Evolutionary conservation across 1,140 invertebrate genomes (phyloP).

Genomic region (Hirudo medicinalis): DNA sequence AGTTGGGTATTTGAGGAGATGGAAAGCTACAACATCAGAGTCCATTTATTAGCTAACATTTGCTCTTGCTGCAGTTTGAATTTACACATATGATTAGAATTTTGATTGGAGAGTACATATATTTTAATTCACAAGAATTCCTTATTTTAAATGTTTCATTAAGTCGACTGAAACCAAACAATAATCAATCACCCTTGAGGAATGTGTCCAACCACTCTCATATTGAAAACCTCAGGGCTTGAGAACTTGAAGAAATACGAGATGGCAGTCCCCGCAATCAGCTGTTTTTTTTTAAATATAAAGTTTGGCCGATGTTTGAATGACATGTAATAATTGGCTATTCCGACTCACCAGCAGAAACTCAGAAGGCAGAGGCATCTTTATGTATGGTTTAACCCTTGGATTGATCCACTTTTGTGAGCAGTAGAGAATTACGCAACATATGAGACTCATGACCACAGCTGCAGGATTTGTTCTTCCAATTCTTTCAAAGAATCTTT

Average conservation of each 20-base stretch:
- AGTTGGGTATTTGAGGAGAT: background rate
- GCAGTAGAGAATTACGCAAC: constrained; percentile 55
- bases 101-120: too few relatives aligned
- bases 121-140: too few relatives aligned
- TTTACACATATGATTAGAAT: too few relatives aligned
- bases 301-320: too few relatives aligned
- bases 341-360: constrained; percentile 53
- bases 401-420: constrained; percentile 71
- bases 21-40: background rate
- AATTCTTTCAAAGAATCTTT: constrained; percentile 35
- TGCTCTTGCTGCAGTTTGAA: too few relatives aligned
- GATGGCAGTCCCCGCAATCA: constrained; percentile 22
- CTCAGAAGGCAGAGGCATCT: constrained; percentile 71
- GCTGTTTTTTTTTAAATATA: constrained; percentile 10
- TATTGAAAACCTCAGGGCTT: constrained; percentile 3
- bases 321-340: background rate
- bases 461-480: constrained; percentile 38
- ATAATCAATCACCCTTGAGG: constrained; percentile 19
- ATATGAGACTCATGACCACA: constrained; percentile 55
- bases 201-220: constrained; percentile 18
- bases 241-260: constrained; percentile 22
- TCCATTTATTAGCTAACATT: too few relatives aligned
- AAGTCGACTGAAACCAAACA: too few relatives aligned
- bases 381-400: constrained; percentile 54
- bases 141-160: too few relatives aligned